phyloP scores from a whole-genome alignment of 2,797 vertebrate genomes.

The Eremophila alpestris region DNA sequence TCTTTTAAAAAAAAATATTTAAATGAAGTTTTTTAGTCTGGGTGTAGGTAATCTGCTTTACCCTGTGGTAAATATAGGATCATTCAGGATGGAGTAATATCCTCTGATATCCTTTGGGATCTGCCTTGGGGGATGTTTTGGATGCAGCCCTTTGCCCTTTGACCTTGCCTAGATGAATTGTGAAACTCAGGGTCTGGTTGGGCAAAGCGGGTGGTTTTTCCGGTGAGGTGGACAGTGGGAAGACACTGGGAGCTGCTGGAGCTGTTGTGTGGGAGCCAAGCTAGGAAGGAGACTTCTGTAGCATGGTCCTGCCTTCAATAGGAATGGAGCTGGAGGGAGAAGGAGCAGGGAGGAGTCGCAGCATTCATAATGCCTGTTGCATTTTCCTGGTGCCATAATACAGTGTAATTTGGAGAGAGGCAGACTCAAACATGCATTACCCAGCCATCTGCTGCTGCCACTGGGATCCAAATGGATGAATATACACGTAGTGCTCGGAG shows the following conservation, averaged over 20 bases:
- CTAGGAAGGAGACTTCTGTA: not conserved
- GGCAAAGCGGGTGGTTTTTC: not conserved
- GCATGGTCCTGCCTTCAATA: not conserved
- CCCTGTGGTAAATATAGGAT: not conserved
- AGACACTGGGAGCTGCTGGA: not conserved
- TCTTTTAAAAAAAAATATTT: not conserved
- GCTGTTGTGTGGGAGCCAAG: not conserved
- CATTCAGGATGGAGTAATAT: not conserved
- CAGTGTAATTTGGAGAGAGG: not conserved
- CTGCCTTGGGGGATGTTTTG: not conserved
- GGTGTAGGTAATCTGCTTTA: not conserved
- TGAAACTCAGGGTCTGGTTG: not conserved
- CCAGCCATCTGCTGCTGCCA: constrained; percentile 31
- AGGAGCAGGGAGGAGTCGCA: accelerated
- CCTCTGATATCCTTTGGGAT: not conserved
- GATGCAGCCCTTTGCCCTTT: not conserved
- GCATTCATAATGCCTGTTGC: not conserved
- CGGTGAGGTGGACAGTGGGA: not conserved
- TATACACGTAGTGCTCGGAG: not conserved
- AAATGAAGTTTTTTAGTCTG: not conserved
- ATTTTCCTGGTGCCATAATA: not conserved
- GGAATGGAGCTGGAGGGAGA: not conserved
- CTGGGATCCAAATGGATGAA: not conserved
- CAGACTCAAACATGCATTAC: not conserved
- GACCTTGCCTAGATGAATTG: not conserved